Evolutionary conservation across 1,140 invertebrate species (phyloP).

Genomic region (Drosophila melanica): DNA sequence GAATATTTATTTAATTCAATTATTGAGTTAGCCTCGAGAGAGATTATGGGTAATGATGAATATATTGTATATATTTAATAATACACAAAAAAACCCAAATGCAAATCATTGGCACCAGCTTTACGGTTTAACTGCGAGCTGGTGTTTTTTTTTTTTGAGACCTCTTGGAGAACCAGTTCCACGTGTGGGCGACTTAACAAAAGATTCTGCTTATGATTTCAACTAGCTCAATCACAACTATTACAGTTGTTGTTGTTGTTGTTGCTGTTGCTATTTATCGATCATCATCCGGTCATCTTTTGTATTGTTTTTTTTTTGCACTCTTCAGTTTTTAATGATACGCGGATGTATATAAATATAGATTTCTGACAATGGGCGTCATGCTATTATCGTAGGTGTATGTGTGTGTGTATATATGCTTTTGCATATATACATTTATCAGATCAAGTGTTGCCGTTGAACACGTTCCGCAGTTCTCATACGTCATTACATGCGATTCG

Average conservation of each 20-base stretch:
- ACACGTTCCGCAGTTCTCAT: constrained; percentile 61
- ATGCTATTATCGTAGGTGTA: constrained; percentile 16
- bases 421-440: constrained; percentile 26
- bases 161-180: constrained; percentile 33
- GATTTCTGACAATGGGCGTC: constrained; percentile 23
- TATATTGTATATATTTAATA: too few relatives aligned
- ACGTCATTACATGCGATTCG: constrained; percentile 30
- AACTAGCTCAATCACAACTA: constrained; percentile 10
- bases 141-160: too few relatives aligned
- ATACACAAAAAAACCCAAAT: background rate
- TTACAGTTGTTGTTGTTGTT: constrained; percentile 7
- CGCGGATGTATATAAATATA: constrained; percentile 41
- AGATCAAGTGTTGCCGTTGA: constrained; percentile 56
- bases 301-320: background rate
- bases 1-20: background rate
- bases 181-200: constrained; percentile 34
- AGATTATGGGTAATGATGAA: too few relatives aligned
- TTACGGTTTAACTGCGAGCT: background rate
- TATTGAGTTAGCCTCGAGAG: background rate
- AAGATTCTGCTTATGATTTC: constrained; percentile 12
- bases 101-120: background rate
- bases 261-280: constrained; percentile 19
- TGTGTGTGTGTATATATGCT: constrained; percentile 4
- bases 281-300: constrained; percentile 62
- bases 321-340: constrained; percentile 33